Evolutionary conservation across 2,797 vertebrate genomes (phyloP).

Genomic region (Xiphophorus birchmanni): DNA sequence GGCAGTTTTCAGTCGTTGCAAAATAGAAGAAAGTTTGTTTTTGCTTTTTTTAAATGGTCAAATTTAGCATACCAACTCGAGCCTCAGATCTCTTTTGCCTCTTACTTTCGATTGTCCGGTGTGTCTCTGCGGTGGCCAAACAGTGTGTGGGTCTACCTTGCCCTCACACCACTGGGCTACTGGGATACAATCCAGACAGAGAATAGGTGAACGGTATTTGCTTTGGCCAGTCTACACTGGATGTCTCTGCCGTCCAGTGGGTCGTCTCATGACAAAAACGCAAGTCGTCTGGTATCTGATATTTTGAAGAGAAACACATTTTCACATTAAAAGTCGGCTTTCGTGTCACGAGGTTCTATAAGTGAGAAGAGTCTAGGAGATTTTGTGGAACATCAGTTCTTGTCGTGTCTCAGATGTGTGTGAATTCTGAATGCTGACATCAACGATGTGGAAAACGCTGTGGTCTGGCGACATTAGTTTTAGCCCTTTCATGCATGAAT

Average conservation of each 20-base stretch:
- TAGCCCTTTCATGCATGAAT: neutral
- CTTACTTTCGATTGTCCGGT: neutral
- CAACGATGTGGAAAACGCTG: neutral
- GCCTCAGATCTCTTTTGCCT: neutral
- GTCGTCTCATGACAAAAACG: neutral
- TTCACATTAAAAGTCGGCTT: neutral
- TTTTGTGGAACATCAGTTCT: neutral
- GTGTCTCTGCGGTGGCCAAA: neutral
- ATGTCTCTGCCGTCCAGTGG: neutral
- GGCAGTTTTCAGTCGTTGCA: neutral
- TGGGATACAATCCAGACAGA: neutral
- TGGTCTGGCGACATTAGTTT: neutral
- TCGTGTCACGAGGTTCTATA: neutral
- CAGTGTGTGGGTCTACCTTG: neutral
- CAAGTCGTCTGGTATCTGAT: neutral
- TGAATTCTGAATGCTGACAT: neutral
- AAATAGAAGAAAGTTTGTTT: neutral
- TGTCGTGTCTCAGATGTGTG: neutral
- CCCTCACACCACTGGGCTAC: neutral
- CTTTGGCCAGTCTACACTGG: neutral
- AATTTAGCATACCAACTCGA: neutral
- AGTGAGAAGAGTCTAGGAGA: neutral
- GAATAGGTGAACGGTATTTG: neutral
- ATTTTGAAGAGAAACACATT: neutral
- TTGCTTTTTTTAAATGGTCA: neutral